Evolutionary conservation across 1,140 invertebrate species (phyloP), one percentile per base, ranked within the genome.

Genomic region (Ganaspis sp.): DNA sequence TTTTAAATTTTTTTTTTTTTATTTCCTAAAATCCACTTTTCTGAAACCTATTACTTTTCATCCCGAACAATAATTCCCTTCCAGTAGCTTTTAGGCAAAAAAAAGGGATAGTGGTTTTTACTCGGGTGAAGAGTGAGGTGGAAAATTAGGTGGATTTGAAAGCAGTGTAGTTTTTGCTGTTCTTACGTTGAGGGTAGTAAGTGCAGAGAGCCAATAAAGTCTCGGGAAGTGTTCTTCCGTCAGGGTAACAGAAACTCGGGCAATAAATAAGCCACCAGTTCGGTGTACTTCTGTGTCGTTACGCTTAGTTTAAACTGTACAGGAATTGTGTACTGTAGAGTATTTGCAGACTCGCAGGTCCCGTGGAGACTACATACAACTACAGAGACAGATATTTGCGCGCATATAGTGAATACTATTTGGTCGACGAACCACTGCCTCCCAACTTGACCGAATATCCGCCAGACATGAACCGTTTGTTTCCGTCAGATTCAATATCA

Each of bases 391-490:
- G 15, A n/a, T 49, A 49, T 49, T 49, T 49, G 45, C 45, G 17
- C 45, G 17, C 17, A 34, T 34, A 49, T n/a, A n/a, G 45, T n/a
- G 15, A n/a, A 49, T 49, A 49, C n/a, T 49, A 49, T 49, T 49
- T 49, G 45, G 45, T 49, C 45, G 45, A 49, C 45, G 45, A 49
- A 49, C 45, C 45, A n/a, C 45, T 49, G 17, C 15, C 45, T 49
- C 17, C 45, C 45, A 49, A 49, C 45, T 49, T 49, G 45, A 49
- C 45, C 45, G 45, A 49, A 49, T 49, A 49, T 49, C 45, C 45
- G n/a, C 15, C 15, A 49, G 45, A 49, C 45, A 49, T 49, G 45
- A 49, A 49, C 45, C 45, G 45, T 49, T 49, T 49, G 45, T 49
- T 49, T 49, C 45, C 45, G 45, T 17, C 45, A 49, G 45, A 17